Conservation (phyloP, 92 coral and sea anemone genomes). For the Porites rus region DNA sequence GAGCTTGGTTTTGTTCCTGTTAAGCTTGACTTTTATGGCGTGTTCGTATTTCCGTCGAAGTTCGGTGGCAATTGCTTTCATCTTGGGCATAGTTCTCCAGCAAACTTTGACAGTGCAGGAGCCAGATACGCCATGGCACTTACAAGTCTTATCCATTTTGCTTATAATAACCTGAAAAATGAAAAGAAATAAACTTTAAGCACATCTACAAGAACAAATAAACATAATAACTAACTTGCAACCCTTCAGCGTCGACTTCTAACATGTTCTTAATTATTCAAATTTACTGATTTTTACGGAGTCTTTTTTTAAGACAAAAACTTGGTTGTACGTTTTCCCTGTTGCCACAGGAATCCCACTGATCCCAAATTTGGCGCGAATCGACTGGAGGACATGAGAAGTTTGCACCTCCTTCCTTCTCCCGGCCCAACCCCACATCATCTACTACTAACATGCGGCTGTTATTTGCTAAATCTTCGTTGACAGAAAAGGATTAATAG, state of each 20-base stretch:
- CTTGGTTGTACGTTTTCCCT: too few species aligned
- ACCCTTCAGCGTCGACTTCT: too few species aligned
- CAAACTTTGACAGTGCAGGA: conserved; percentile 84
- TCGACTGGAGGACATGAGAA: too few species aligned
- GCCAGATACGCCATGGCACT: conserved; percentile 91
- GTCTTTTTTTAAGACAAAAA: too few species aligned
- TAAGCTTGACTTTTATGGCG: conserved; percentile 69
- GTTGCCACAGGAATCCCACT: too few species aligned
- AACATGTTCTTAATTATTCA: neutral
- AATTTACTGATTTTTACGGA: too few species aligned
- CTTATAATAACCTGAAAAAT: conserved; percentile 80
- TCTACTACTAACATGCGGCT: too few species aligned
- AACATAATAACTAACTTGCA: neutral
- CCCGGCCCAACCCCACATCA: too few species aligned
- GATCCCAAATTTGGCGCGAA: too few species aligned
- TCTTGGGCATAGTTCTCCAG: conserved; percentile 89
- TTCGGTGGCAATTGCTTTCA: conserved; percentile 65
- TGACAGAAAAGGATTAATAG: too few species aligned
- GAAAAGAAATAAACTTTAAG: neutral
- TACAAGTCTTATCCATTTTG: conserved; percentile 82
- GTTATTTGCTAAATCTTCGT: too few species aligned
- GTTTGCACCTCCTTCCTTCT: too few species aligned
- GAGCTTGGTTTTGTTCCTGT: conserved; percentile 75
- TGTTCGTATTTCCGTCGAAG: conserved; percentile 78
- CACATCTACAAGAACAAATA: neutral